Evolutionary conservation across 2,888 invertebrate genomes (phyloP), one percentile per base, ranked within the genome.

Genomic region (Trypoxylon attenuatum): DNA sequence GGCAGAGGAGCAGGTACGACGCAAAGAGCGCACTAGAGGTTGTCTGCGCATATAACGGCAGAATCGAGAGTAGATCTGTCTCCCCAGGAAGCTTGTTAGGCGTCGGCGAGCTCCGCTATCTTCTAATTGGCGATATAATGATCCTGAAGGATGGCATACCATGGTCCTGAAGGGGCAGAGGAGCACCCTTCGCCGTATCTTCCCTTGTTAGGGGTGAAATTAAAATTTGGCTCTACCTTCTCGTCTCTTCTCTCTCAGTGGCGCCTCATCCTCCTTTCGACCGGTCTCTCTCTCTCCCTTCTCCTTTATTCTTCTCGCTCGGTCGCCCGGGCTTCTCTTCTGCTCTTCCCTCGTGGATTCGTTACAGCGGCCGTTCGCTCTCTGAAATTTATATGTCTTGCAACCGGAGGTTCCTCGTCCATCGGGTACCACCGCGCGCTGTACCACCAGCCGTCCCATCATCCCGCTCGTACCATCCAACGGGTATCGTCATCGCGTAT

Each of bases 111-210:
- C 81, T 84, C 62, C 82, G 82, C 84, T 79, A 84, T 85, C 86
- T 86, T 85, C 86, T 87, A 87, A 87, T 87, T 87, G 86, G 86
- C 85, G 85, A 86, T 87, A 87, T 87, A 87, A 87, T 86, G 86
- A 87, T 87, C 85, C 83, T 85, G 84, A 85, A 86, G 86, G 85
- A 87, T 87, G 82, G 82, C 85, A 84, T 81, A 83, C 80, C 73
- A 71, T 79, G 79, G 81, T 80, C 77, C 81, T 77, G 79, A 78
- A 81, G 81, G 75, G 73, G 73, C 71, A 58, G 76, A 73, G 67
- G 73, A 66, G 71, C 69, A 69, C 69, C 63, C 65, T 72, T 56
- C 67, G 63, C 65, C 67, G 66, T 68, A 57, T 73, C 71, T 73
- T 71, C 71, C 76, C 82, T 83, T 81, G 82, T 83, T 81, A 82